Base-by-base conservation (phyloP, 2,797 vertebrate genomes). In the Orestias chungarensis region DNA sequence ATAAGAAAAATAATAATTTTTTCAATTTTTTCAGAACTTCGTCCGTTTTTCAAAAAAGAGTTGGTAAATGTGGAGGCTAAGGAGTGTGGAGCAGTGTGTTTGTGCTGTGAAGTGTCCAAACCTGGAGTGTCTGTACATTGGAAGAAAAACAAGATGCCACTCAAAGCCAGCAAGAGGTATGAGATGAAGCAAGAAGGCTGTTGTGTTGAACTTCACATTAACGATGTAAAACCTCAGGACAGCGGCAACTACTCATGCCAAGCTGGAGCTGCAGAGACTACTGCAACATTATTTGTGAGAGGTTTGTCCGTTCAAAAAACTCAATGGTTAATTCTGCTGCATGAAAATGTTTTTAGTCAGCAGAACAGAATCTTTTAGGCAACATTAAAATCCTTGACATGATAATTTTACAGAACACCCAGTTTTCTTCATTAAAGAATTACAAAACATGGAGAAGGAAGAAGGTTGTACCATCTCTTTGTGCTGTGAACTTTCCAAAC, bases 231-330 rank as follows among this genome's bases (percentile, higher is more conserved):
- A 17, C 71, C 81, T 0, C 95, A 95, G 40, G 97, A 98, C 81
- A 91, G 95, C 69, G 96, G 94, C 1, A 91, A 89, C 20, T 97
- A 97, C 74, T 79, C 83, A 3, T 98, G 96, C 67, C 79, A 87
- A 68, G 85, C 88, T 9, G 91, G 85, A 70, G 64, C 54, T 44
- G 82, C 71, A 29, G 88, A 91, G 47, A 93, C 88, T 1, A 73
- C 78, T 25, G 80, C 89, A n/a, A 70, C 57, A 68, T 6, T 94
- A 1, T 43, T 66, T 69, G 87, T 94, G 23, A 93, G 88, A 88
- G 91, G 92, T 89, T 11, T 87, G 82, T 75, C 10, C 7, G 54
- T 18, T 33, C 29, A 3, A 8, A 57, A 33, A 57, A 17, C 54
- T 18, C n/a, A 12, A 5, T 12, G 11, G 11, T 33, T 57, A 2